Conservation (phyloP, 2,797 vertebrate genomes). For the Apodemus agrarius region DNA sequence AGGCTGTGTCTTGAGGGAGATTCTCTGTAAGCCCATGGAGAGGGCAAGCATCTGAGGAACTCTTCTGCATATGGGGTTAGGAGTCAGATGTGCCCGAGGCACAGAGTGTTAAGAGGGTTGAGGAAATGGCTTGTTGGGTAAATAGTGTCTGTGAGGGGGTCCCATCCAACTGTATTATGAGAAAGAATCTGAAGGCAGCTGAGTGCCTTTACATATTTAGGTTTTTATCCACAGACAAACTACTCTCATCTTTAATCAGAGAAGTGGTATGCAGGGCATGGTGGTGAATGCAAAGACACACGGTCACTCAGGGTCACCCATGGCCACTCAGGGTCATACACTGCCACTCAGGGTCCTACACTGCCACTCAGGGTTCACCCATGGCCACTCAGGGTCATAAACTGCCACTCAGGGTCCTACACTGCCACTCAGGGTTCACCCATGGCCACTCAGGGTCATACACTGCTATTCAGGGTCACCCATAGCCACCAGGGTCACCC, state of each 20-base stretch:
- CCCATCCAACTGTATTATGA: background rate
- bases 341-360: no score
- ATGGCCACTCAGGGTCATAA: background rate
- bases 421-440: no score
- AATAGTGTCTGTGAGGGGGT: background rate
- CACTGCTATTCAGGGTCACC: no score
- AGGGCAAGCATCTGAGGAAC: background rate
- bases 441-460: background rate
- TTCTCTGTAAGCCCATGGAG: background rate
- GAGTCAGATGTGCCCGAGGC: background rate
- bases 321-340: background rate
- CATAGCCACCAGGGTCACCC: no score
- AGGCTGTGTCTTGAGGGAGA: constrained; percentile 37
- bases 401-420: background rate
- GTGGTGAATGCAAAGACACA: background rate
- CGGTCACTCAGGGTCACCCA: no score
- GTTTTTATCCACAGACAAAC: background rate
- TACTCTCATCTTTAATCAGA: background rate
- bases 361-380: background rate
- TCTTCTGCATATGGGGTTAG: background rate
- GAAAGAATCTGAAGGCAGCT: background rate
- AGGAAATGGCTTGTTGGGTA: background rate
- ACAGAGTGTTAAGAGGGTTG: background rate
- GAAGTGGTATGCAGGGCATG: background rate
- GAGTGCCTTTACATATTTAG: background rate